A percentile compares a stretch with the other conserved stretches of the same genome.
phyloP scores from a whole-genome alignment of 2,888 invertebrate species.

The Drosophila borealis region DNA sequence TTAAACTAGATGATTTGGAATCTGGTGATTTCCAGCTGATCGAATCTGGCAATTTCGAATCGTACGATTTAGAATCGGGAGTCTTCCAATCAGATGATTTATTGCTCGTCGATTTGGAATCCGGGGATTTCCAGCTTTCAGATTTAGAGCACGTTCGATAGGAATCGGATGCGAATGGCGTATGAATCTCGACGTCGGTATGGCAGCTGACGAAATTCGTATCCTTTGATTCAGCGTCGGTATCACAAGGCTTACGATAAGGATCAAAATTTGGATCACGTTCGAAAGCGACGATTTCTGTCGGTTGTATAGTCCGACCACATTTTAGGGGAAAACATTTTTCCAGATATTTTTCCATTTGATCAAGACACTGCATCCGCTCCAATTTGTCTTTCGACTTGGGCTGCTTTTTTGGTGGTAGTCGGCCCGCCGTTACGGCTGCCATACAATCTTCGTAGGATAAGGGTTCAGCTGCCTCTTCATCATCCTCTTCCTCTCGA shows the following conservation, averaged over 20 bases:
- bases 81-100: not conserved
- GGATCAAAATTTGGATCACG: constrained; percentile 52
- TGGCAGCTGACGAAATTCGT: not conserved
- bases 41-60: not conserved
- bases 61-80: not conserved
- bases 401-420: not conserved
- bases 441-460: constrained; percentile 56
- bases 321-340: constrained; percentile 48
- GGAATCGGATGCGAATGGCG: not conserved
- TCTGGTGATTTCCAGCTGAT: not conserved
- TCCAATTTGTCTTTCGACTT: constrained; percentile 17
- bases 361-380: constrained; percentile 45
- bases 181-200: not conserved
- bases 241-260: not conserved
- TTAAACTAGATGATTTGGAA: not conserved
- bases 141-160: not conserved
- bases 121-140: not conserved
- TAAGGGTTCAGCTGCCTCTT: not conserved
- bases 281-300: constrained; percentile 54
- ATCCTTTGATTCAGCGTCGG: not conserved
- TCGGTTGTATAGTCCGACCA: not conserved
- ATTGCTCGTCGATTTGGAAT: not conserved
- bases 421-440: constrained; percentile 22
- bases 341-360: constrained; percentile 53
- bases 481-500: constrained; percentile 38